These are phyloP conservation scores for Zele albiditarsus DNA, from an alignment of 2,888 invertebrate species.

Conservation along the genomic window DNA sequence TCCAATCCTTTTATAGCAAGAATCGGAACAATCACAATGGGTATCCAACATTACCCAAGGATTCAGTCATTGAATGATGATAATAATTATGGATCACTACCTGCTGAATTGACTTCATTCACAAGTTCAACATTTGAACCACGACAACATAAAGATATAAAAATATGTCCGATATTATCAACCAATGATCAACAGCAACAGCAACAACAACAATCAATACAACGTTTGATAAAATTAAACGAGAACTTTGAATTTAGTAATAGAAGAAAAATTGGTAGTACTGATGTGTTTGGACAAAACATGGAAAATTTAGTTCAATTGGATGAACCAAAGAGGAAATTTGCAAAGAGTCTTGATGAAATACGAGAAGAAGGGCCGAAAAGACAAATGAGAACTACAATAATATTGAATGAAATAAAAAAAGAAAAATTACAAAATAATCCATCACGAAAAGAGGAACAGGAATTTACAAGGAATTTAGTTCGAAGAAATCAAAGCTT, in stretches of 20 bases:
- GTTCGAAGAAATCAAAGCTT: slow-evolving; percentile 68
- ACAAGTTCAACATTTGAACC: slow-evolving; percentile 66
- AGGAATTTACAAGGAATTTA: slow-evolving; percentile 48
- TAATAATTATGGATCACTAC: slow-evolving; percentile 63
- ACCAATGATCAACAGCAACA: background rate
- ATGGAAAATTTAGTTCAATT: slow-evolving; percentile 68
- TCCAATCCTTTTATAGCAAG: slow-evolving; percentile 54
- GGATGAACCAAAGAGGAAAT: slow-evolving; percentile 66
- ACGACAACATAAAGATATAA: slow-evolving; percentile 47
- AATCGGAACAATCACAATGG: slow-evolving; percentile 66
- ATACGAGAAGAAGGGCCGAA: slow-evolving; percentile 62
- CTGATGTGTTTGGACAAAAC: slow-evolving; percentile 70
- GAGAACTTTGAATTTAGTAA: slow-evolving; percentile 65
- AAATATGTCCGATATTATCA: slow-evolving; percentile 44
- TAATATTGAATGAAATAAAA: slow-evolving; percentile 53
- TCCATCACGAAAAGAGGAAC: slow-evolving; percentile 43
- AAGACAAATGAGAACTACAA: slow-evolving; percentile 58
- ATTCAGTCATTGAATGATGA: slow-evolving; percentile 62
- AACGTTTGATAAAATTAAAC: slow-evolving; percentile 55
- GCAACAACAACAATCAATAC: slow-evolving; percentile 48
- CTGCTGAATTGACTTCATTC: slow-evolving; percentile 65
- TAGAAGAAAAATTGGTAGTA: slow-evolving; percentile 65
- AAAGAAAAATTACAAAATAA: slow-evolving; percentile 42
- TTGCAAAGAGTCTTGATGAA: slow-evolving; percentile 65
- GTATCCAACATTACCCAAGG: slow-evolving; percentile 64